Conservation (phyloP, 2,797 vertebrate genomes). For the Tarsius wallacei region DNA sequence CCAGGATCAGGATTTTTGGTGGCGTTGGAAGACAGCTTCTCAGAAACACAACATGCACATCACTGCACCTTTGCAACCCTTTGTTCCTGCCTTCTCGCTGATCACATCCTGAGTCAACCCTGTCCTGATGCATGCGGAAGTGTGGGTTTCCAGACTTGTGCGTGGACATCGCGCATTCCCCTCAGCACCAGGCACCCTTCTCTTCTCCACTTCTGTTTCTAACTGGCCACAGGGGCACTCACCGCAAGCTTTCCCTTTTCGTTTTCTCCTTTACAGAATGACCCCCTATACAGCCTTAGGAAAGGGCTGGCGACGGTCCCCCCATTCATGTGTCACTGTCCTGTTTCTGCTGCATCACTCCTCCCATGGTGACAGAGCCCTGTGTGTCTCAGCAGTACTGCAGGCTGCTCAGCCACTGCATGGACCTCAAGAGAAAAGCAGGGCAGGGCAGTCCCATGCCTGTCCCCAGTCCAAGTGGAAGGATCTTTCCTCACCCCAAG, state of each 20-base stretch:
- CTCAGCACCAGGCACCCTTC: background rate
- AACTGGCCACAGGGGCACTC: background rate
- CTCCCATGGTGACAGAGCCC: background rate
- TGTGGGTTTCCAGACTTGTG: too few relatives aligned
- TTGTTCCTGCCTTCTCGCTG: background rate
- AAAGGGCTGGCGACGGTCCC: too few relatives aligned
- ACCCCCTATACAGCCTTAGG: background rate
- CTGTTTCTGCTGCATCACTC: background rate
- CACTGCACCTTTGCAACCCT: background rate
- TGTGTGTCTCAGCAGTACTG: background rate
- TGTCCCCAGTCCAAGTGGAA: background rate
- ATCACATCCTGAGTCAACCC: background rate
- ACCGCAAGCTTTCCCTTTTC: background rate
- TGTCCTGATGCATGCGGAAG: background rate
- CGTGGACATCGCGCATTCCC: background rate
- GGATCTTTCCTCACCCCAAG: background rate
- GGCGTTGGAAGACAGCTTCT: background rate
- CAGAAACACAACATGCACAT: background rate
- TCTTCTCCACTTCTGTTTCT: background rate
- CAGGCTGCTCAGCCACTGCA: accelerated
- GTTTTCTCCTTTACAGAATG: background rate
- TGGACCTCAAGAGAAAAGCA: background rate
- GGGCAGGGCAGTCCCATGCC: background rate
- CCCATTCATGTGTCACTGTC: background rate
- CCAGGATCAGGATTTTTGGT: background rate